Conservation (phyloP, 2,888 invertebrate genomes). For the Eupithecia inturbata region DNA sequence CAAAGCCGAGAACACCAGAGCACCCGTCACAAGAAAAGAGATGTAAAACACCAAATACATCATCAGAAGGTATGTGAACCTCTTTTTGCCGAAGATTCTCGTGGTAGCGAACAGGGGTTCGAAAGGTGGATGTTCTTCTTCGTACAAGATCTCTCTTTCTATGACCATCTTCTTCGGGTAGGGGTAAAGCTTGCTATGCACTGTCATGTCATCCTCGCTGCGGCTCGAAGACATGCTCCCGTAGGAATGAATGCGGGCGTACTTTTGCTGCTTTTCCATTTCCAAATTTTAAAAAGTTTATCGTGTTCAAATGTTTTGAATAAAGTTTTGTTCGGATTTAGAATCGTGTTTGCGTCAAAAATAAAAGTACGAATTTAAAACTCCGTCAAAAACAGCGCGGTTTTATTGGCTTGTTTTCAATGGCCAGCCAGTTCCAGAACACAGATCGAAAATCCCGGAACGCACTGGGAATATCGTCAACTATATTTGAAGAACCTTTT, state of each 20-base stretch:
- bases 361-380: slow-evolving; percentile 25
- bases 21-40: slow-evolving; percentile 86
- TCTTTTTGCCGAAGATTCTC: slow-evolving; percentile 79
- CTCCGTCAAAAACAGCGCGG: slow-evolving; percentile 39
- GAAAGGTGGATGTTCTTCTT: slow-evolving; percentile 76
- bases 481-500: slow-evolving; percentile 81
- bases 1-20: slow-evolving; percentile 86
- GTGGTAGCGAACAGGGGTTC: slow-evolving; percentile 72
- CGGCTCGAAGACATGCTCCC: slow-evolving; percentile 74
- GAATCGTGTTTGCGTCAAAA: background rate
- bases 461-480: slow-evolving; percentile 66
- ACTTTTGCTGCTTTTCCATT: slow-evolving; percentile 68
- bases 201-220: slow-evolving; percentile 78
- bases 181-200: slow-evolving; percentile 75
- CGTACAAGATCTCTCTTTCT: slow-evolving; percentile 72
- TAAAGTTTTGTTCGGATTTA: slow-evolving; percentile 8
- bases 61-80: slow-evolving; percentile 81
- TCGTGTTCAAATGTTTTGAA: slow-evolving; percentile 51
- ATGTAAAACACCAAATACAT: slow-evolving; percentile 85
- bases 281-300: slow-evolving; percentile 44
- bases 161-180: slow-evolving; percentile 77
- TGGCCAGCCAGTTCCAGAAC: slow-evolving; percentile 55
- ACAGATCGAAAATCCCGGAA: slow-evolving; percentile 63
- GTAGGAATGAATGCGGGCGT: slow-evolving; percentile 72
- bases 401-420: slow-evolving; percentile 45